phyloP scores from a whole-genome alignment of 1,140 invertebrate genomes.

The Sesamia nonagrioides region DNA sequence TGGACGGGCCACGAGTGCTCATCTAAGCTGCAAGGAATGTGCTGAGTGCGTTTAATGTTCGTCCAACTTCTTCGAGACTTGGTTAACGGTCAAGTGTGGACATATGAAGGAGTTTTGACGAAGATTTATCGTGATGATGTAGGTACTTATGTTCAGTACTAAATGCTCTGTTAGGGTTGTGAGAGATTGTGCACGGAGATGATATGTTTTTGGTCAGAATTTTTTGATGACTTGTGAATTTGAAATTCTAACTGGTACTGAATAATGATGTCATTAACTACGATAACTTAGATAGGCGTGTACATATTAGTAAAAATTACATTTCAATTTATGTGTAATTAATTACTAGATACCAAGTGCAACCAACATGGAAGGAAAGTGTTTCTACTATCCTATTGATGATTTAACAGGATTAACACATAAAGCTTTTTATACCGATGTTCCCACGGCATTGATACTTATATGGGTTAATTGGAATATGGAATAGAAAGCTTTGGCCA shows the following conservation, averaged over 20 bases:
- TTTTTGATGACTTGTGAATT: neutral
- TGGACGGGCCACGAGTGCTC: neutral
- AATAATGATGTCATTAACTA: too few species aligned
- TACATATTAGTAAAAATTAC: too few species aligned
- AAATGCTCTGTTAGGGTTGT: neutral
- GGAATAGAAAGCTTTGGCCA: neutral
- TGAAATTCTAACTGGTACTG: too few species aligned
- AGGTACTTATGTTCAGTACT: neutral
- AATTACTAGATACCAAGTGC: too few species aligned
- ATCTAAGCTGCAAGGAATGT: constrained; percentile 10
- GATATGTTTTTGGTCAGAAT: neutral
- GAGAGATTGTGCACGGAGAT: neutral
- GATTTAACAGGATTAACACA: too few species aligned
- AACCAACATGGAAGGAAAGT: too few species aligned
- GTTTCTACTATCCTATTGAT: too few species aligned
- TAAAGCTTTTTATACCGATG: too few species aligned
- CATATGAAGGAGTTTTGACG: constrained; percentile 8
- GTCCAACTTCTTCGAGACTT: neutral
- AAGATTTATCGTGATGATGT: constrained; percentile 9
- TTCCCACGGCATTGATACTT: too few species aligned
- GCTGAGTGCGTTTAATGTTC: constrained; percentile 29
- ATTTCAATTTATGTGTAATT: too few species aligned
- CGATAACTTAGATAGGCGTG: too few species aligned
- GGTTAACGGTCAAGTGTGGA: neutral
- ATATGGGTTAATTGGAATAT: neutral